phyloP scores from a whole-genome alignment of 2,888 invertebrate genomes.

The Agelastica alni region DNA sequence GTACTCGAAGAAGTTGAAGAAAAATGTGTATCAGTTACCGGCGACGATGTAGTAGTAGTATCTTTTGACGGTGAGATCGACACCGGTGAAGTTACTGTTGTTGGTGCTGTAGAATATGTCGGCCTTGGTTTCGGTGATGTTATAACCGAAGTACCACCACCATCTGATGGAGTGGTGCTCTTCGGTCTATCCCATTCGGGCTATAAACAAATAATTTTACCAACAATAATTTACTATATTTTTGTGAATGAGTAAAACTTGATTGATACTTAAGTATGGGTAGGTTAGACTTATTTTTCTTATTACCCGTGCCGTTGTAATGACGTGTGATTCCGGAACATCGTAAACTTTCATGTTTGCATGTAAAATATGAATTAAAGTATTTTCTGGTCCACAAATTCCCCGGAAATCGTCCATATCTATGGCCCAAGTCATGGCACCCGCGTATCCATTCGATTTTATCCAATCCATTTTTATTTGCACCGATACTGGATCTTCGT shows the following conservation, averaged over 20 bases:
- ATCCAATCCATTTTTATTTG: slow-evolving; percentile 91
- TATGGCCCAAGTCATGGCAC: slow-evolving; percentile 92
- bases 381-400: slow-evolving; percentile 77
- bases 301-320: slow-evolving; percentile 72
- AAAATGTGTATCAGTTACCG: slow-evolving; percentile 23
- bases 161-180: slow-evolving; percentile 67
- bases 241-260: too few species aligned
- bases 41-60: slow-evolving; percentile 17
- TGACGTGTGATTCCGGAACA: slow-evolving; percentile 69
- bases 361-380: slow-evolving; percentile 73
- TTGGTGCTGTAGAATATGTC: slow-evolving; percentile 32
- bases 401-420: slow-evolving; percentile 91
- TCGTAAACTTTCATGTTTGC: slow-evolving; percentile 71
- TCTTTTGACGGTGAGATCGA: slow-evolving; percentile 23
- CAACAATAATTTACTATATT: too few species aligned
- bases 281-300: too few species aligned
- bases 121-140: slow-evolving; percentile 45
- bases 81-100: slow-evolving; percentile 27
- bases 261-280: too few species aligned
- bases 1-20: slow-evolving; percentile 26
- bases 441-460: slow-evolving; percentile 78
- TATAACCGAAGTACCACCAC: slow-evolving; percentile 43
- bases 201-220: too few species aligned
- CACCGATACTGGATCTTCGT: slow-evolving; percentile 79
- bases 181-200: slow-evolving; percentile 84